phyloP scores from a whole-genome alignment of 1,140 invertebrate species.

The Drosophila mojavensis region DNA sequence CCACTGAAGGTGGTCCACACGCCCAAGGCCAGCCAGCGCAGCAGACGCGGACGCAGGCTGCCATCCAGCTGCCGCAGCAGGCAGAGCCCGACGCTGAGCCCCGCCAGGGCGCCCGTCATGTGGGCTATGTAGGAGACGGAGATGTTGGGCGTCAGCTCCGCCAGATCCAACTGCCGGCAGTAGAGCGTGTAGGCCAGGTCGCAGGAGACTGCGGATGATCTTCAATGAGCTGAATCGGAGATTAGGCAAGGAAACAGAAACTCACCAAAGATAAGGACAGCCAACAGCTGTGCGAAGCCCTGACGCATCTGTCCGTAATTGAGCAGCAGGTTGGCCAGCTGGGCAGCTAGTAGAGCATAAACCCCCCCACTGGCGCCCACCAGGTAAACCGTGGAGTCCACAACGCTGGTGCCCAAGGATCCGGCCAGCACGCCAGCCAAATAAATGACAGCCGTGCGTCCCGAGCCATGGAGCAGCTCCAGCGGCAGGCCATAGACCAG shows the following conservation, averaged over 20 bases:
- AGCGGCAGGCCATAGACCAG: slow-evolving; percentile 94
- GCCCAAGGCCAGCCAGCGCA: slow-evolving; percentile 97
- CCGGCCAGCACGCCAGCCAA: slow-evolving; percentile 96
- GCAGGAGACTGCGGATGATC: slow-evolving; percentile 89
- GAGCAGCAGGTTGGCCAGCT: slow-evolving; percentile 96
- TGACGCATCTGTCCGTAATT: slow-evolving; percentile 99
- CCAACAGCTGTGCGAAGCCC: slow-evolving; percentile 93
- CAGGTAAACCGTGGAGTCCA: slow-evolving; percentile 96
- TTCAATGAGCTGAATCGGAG: too few relatives aligned
- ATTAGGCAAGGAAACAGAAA: slow-evolving; percentile 32
- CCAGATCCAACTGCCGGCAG: slow-evolving; percentile 91
- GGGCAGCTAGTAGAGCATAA: slow-evolving; percentile 96
- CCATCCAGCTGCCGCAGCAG: slow-evolving; percentile 98
- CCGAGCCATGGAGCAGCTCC: slow-evolving; percentile 97
- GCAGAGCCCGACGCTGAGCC: slow-evolving; percentile 93
- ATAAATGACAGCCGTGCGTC: slow-evolving; percentile 94
- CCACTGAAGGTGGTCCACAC: slow-evolving; percentile 95
- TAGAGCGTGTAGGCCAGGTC: slow-evolving; percentile 97
- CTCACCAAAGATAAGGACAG: slow-evolving; percentile 96
- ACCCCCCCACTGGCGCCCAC: slow-evolving; percentile 97
- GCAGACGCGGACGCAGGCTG: slow-evolving; percentile 93
- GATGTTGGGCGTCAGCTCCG: slow-evolving; percentile 86
- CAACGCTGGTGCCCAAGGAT: slow-evolving; percentile 95
- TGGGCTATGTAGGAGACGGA: slow-evolving; percentile 98
- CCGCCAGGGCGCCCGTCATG: slow-evolving; percentile 94